These are phyloP conservation scores for Eupithecia subfuscata DNA, from an alignment of 2,888 invertebrate species.

Conservation along the genomic window DNA sequence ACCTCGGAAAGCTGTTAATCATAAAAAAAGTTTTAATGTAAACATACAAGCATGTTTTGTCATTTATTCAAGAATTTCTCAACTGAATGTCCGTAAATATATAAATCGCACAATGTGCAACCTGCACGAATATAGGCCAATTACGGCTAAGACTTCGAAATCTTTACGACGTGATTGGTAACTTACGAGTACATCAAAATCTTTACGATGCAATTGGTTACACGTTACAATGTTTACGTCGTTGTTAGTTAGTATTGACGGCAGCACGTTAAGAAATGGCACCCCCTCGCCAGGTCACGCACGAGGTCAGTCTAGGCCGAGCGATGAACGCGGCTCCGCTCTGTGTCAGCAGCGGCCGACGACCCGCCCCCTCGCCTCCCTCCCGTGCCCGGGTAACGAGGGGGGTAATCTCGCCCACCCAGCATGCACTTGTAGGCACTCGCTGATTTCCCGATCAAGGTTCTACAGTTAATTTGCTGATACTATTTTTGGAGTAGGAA, in stretches of 20 bases:
- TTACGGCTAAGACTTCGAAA: background rate
- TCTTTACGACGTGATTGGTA: conserved; percentile 5
- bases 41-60: background rate
- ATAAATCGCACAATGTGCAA: background rate
- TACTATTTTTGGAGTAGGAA: conserved; percentile 8
- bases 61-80: background rate
- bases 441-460: conserved; percentile 37
- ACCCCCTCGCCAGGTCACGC: conserved; percentile 53
- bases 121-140: background rate
- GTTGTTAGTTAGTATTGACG: background rate
- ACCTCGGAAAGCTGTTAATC: no score
- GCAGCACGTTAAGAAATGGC: background rate
- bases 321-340: conserved; percentile 60
- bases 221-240: conserved; percentile 5
- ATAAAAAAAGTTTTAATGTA: background rate
- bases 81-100: background rate
- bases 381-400: conserved; percentile 33
- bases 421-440: conserved; percentile 56
- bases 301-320: conserved; percentile 76
- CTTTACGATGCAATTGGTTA: conserved; percentile 5
- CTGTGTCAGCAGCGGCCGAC: conserved; percentile 66
- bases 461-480: conserved; percentile 2
- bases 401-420: conserved; percentile 64
- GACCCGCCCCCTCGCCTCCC: conserved; percentile 14
- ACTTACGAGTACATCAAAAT: background rate